Evolutionary conservation across 2,888 invertebrate genomes (phyloP), one percentile per base, ranked within the genome.

Genomic region (Drosophila mimica): DNA sequence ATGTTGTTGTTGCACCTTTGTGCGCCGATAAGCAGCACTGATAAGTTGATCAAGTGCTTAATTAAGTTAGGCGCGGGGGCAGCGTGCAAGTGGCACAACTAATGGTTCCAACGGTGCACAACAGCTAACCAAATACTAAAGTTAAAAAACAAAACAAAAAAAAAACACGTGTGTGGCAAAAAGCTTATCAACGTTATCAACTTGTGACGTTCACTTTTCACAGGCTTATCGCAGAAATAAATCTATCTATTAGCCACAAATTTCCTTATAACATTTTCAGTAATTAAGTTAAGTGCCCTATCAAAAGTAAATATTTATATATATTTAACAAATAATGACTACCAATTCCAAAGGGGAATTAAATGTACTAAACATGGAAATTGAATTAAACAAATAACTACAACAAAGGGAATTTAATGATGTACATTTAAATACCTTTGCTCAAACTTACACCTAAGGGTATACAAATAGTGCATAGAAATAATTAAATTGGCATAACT

Each of bases 31-130:
- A 81, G 70, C 77, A 71, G 54, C 53, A 38, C 82, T 74, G 87
- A 90, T 84, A 86, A 88, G 69, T 76, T 76, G 68, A 87, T 85
- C 81, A 86, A 79, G 81, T 83, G 83, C 70, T 91, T 87, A 91
- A 91, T 91, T 90, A 78, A 87, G 82, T 82, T 85, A 87, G 79
- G 69, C 66, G 60, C 59, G 63, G 51, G 60, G 67, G 43, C 5
- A 25, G 20, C 25, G 60, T 9, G 34, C 36, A 48, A 48, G 46
- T 59, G 61, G n/a, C 76, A 38, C 66, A 68, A 56, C 77, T 65
- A 81, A 69, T 33, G 62, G 57, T 53, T 68, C 56, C 56, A 54
- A 61, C 71, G 34, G 46, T 57, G 52, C 58, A 62, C 40, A 48
- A 53, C 49, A 64, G 36, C 59, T 48, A 64, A 31, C 58, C 65